Evolutionary conservation across 2,888 invertebrate species (phyloP).

Genomic region (Pyrochroa serraticornis): DNA sequence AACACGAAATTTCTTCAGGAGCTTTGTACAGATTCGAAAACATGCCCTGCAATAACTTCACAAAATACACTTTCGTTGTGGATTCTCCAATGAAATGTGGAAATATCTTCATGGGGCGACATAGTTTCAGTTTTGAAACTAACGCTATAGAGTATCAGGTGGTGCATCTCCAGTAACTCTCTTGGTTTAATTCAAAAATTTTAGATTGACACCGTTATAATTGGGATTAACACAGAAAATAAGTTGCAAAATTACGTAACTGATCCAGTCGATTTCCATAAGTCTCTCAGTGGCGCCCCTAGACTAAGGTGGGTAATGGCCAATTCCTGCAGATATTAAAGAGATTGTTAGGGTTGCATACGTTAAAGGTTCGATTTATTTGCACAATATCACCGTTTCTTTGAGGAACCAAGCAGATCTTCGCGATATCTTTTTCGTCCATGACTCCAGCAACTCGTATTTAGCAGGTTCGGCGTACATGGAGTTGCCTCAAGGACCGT

Average conservation of each 20-base stretch:
- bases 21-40: constrained; percentile 51
- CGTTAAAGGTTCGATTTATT: constrained; percentile 44
- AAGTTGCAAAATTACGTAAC: constrained; percentile 61
- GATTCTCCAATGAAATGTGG: constrained; percentile 52
- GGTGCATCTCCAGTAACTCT: not conserved
- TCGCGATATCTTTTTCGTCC: constrained; percentile 64
- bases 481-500: constrained; percentile 67
- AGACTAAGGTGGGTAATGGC: constrained; percentile 63
- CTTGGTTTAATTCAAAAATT: not conserved
- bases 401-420: constrained; percentile 51
- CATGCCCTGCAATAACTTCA: constrained; percentile 49
- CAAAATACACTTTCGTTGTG: constrained; percentile 48
- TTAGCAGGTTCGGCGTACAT: constrained; percentile 66
- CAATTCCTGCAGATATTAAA: not conserved
- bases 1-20: constrained; percentile 45
- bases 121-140: constrained; percentile 43
- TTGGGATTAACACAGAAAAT: constrained; percentile 54
- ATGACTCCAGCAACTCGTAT: constrained; percentile 53
- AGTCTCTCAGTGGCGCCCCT: constrained; percentile 67
- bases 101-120: constrained; percentile 43
- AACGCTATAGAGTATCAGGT: constrained; percentile 50
- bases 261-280: constrained; percentile 65
- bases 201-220: constrained; percentile 55
- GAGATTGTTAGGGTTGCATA: constrained; percentile 51
- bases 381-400: constrained; percentile 52